phyloP scores from a whole-genome alignment of 2,113 vertebrate species.

The Xiphophorus hellerii region DNA sequence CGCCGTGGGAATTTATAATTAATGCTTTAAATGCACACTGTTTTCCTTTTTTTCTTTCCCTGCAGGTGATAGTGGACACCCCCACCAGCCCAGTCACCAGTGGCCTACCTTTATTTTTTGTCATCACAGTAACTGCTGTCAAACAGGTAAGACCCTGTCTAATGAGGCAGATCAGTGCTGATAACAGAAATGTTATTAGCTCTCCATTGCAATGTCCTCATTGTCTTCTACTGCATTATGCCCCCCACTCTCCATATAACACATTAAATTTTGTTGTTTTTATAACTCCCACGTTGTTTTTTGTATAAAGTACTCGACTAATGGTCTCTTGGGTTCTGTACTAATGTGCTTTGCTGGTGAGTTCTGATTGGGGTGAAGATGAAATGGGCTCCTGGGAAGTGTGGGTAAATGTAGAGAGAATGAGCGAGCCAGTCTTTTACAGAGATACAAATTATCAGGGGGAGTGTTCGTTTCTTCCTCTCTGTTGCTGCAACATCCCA shows the following conservation, averaged over 20 bases:
- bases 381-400: conserved; percentile 46
- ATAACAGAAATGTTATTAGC: conserved; percentile 5
- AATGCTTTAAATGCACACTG: background rate
- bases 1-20: conserved; percentile 1
- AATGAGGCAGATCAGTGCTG: conserved; percentile 3
- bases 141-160: conserved; percentile 87
- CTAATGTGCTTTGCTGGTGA: conserved; percentile 49
- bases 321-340: conserved; percentile 51
- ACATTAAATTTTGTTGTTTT: conserved; percentile 20
- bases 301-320: conserved; percentile 48
- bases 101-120: conserved; percentile 97
- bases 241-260: conserved; percentile 10
- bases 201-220: conserved; percentile 14
- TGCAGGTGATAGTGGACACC: conserved; percentile 96
- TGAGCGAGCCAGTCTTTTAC: conserved; percentile 43
- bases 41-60: background rate
- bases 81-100: conserved; percentile 98
- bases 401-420: conserved; percentile 32
- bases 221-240: conserved; percentile 14
- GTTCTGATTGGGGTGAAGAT: conserved; percentile 55
- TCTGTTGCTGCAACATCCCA: conserved; percentile 23
- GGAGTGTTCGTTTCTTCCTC: conserved; percentile 32
- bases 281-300: conserved; percentile 44
- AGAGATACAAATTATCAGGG: conserved; percentile 51
- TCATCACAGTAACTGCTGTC: conserved; percentile 96